Conservation (phyloP, 2,888 invertebrate species). For the Drosophila paramelanica region DNA sequence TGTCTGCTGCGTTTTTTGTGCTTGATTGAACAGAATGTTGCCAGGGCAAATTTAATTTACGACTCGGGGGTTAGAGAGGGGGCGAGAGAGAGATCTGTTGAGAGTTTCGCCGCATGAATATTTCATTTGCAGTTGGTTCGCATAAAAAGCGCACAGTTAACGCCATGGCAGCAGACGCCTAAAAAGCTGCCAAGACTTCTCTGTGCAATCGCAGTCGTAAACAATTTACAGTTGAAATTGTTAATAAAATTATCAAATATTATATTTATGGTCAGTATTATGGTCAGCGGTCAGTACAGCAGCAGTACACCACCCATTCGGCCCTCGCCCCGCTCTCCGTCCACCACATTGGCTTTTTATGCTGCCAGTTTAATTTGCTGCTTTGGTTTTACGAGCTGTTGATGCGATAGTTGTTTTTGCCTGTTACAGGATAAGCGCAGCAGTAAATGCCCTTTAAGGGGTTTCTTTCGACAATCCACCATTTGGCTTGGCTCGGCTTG, state of each 20-base stretch:
- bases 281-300: slow-evolving; percentile 46
- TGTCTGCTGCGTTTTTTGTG: slow-evolving; percentile 72
- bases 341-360: slow-evolving; percentile 56
- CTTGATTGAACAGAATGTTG: slow-evolving; percentile 81
- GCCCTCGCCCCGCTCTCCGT: neutral
- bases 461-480: neutral
- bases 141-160: slow-evolving; percentile 59
- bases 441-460: slow-evolving; percentile 40
- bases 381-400: slow-evolving; percentile 80
- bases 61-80: slow-evolving; percentile 52
- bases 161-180: slow-evolving; percentile 61
- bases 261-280: slow-evolving; percentile 76
- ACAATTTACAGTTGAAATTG: slow-evolving; percentile 79
- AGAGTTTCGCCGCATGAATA: slow-evolving; percentile 59
- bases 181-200: slow-evolving; percentile 57
- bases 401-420: slow-evolving; percentile 65
- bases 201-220: slow-evolving; percentile 62
- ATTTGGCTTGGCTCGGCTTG: neutral
- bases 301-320: slow-evolving; percentile 1
- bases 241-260: slow-evolving; percentile 82
- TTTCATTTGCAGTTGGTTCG: slow-evolving; percentile 66
- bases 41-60: slow-evolving; percentile 78
- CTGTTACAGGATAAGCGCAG: slow-evolving; percentile 37
- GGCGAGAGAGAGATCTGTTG: slow-evolving; percentile 12
- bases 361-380: slow-evolving; percentile 74